A percentile compares a stretch with the other conserved stretches of the same genome.
Conservation (phyloP, 2,113 vertebrate species). For the Ochotona curzoniae region DNA sequence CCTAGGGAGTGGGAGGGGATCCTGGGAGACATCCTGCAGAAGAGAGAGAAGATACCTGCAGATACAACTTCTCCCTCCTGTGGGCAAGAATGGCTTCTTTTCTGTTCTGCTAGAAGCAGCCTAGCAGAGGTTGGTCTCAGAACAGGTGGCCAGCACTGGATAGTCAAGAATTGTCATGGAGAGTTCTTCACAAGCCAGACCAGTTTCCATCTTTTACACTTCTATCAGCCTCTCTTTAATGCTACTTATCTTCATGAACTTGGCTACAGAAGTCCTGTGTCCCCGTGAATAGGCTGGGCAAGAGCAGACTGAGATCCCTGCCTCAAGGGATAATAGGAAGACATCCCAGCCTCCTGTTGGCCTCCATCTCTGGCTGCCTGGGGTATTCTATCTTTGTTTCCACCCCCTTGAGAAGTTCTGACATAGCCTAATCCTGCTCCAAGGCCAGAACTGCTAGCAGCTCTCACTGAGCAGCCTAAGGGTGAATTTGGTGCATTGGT, state of each 20-base stretch:
- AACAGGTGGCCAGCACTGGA: neutral
- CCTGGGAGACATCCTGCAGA: neutral
- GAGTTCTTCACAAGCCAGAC: neutral
- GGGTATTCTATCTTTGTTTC: neutral
- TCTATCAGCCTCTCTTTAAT: neutral
- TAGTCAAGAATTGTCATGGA: neutral
- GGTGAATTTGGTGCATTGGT: neutral
- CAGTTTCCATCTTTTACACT: neutral
- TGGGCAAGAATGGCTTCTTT: neutral
- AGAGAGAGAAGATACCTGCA: neutral
- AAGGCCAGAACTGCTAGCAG: neutral
- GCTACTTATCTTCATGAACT: neutral
- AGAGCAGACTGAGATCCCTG: neutral
- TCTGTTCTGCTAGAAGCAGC: neutral
- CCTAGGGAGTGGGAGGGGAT: neutral
- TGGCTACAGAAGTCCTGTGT: neutral
- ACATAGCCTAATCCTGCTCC: neutral
- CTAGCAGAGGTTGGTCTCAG: neutral
- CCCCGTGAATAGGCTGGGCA: neutral
- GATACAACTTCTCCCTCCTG: neutral
- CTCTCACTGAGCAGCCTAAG: neutral
- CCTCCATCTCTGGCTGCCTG: neutral
- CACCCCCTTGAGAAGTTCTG: neutral
- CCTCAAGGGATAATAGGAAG: neutral
- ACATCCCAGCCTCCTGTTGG: neutral